These are phyloP conservation scores for Drosophila mayaguana DNA, from an alignment of 2,888 invertebrate genomes.

Conservation along the genomic window DNA sequence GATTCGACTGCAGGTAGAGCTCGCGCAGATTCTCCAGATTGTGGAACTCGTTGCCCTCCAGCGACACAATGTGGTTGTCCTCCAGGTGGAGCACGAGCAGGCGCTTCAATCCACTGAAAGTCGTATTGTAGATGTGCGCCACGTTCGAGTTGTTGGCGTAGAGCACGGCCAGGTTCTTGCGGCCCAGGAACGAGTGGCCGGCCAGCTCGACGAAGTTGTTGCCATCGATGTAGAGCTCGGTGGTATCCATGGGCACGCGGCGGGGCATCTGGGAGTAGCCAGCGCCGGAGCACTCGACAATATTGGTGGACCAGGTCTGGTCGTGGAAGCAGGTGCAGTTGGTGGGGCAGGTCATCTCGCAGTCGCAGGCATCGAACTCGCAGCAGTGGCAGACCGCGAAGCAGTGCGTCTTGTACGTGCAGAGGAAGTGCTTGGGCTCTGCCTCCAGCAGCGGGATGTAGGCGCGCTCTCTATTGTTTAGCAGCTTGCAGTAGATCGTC, in stretches of 20 bases:
- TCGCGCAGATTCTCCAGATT: slow-evolving; percentile 93
- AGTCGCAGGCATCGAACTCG: slow-evolving; percentile 98
- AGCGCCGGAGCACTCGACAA: slow-evolving; percentile 94
- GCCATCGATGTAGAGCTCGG: slow-evolving; percentile 96
- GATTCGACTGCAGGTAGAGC: slow-evolving; percentile 94
- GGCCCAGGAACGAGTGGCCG: slow-evolving; percentile 95
- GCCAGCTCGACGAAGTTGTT: slow-evolving; percentile 94
- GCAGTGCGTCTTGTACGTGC: slow-evolving; percentile 96
- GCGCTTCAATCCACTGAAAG: slow-evolving; percentile 94
- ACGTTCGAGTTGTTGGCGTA: slow-evolving; percentile 96
- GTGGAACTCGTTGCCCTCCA: slow-evolving; percentile 93
- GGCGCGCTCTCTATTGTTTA: slow-evolving; percentile 93
- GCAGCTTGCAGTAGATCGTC: slow-evolving; percentile 94
- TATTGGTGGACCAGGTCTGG: slow-evolving; percentile 96
- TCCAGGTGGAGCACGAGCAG: slow-evolving; percentile 93
- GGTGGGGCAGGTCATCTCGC: slow-evolving; percentile 97
- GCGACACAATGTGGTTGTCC: slow-evolving; percentile 92
- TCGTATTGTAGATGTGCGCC: slow-evolving; percentile 93
- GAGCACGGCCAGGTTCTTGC: slow-evolving; percentile 94
- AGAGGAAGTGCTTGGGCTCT: slow-evolving; percentile 95
- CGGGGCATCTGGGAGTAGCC: slow-evolving; percentile 93
- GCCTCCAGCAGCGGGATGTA: slow-evolving; percentile 95
- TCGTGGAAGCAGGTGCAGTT: slow-evolving; percentile 98
- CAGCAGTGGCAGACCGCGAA: slow-evolving; percentile 98
- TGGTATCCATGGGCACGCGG: slow-evolving; percentile 97